Conservation (phyloP, 2,113 vertebrate genomes). For the Eptatretus burgeri region DNA sequence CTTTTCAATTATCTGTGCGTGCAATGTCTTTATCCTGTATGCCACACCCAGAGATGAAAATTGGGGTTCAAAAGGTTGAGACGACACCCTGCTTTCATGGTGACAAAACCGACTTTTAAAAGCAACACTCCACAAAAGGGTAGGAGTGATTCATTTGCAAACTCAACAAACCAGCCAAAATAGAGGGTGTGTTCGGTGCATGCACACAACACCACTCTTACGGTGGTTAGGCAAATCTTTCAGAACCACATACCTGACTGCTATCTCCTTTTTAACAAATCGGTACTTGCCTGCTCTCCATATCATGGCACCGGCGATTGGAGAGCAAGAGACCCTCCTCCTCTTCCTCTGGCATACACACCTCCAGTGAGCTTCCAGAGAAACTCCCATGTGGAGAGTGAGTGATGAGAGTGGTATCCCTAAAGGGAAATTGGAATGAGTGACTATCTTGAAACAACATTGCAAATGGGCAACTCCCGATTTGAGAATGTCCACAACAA, state of each 20-base stretch:
- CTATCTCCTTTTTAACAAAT: background rate
- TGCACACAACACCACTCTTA: too few species aligned
- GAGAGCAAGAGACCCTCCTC: constrained; percentile 51
- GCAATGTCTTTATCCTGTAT: constrained; percentile 71
- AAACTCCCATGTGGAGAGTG: constrained; percentile 74
- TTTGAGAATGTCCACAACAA: background rate
- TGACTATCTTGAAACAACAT: background rate
- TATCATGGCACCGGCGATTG: constrained; percentile 56
- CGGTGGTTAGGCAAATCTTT: too few species aligned
- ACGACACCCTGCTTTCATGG: too few species aligned
- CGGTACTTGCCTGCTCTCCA: constrained; percentile 57
- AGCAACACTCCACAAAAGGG: too few species aligned
- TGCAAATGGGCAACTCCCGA: background rate
- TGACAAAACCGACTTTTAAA: too few species aligned
- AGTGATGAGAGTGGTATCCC: constrained; percentile 87
- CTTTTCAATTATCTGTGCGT: constrained; percentile 95
- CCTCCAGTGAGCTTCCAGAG: constrained; percentile 62
- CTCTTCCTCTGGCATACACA: constrained; percentile 82
- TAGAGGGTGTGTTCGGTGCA: too few species aligned
- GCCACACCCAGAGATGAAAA: too few species aligned
- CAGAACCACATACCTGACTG: too few species aligned
- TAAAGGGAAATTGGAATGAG: constrained; percentile 12
- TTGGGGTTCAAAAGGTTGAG: too few species aligned
- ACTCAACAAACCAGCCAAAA: too few species aligned
- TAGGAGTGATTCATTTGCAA: too few species aligned